phyloP scores from a whole-genome alignment of 2,888 invertebrate genomes.

The Willowsia nigromaculata region DNA sequence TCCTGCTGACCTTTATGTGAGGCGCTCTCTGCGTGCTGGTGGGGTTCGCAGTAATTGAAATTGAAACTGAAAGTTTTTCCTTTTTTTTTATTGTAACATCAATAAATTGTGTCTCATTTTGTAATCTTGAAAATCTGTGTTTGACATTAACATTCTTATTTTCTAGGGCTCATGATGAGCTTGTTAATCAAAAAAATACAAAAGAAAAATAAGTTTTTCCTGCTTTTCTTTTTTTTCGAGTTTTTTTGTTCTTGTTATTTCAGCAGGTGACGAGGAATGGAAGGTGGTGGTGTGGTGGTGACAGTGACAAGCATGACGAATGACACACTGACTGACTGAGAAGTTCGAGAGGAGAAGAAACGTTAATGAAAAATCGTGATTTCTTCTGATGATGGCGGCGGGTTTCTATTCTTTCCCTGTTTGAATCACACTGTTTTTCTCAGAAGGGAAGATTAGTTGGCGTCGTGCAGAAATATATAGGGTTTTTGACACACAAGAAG shows the following conservation, averaged over 20 bases:
- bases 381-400: conserved; percentile 19
- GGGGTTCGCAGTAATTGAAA: neutral
- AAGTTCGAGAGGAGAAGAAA: neutral
- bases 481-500: too few species aligned
- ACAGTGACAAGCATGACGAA: conserved; percentile 58
- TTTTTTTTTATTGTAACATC: too few species aligned
- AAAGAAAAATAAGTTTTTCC: neutral
- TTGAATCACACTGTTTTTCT: conserved; percentile 28
- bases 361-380: conserved; percentile 58
- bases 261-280: neutral
- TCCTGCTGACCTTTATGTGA: neutral
- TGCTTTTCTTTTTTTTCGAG: neutral
- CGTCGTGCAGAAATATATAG: conserved; percentile 22
- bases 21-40: neutral
- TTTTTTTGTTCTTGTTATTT: neutral
- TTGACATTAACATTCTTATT: neutral
- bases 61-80: conserved; percentile 2
- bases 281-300: neutral
- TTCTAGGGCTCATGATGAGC: conserved; percentile 29
- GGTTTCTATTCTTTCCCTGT: conserved; percentile 5
- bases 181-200: conserved; percentile 14
- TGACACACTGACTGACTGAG: conserved; percentile 54
- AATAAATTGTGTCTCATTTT: too few species aligned
- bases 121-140: neutral
- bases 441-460: conserved; percentile 28